These are phyloP conservation scores for Drosophila neotestacea DNA, from an alignment of 2,888 invertebrate genomes.

Conservation along the genomic window DNA sequence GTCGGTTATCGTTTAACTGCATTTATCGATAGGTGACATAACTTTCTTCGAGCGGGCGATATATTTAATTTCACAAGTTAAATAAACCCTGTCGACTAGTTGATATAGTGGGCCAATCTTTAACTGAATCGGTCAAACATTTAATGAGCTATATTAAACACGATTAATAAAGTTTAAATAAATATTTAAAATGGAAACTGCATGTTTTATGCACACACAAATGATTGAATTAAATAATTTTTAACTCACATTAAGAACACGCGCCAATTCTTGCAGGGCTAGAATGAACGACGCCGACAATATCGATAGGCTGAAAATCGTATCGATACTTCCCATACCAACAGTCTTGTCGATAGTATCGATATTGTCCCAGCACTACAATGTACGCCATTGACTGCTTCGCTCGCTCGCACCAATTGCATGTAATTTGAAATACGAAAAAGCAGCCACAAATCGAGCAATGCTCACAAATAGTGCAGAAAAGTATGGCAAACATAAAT, in stretches of 20 bases:
- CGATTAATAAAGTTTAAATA: conserved; percentile 49
- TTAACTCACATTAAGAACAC: no score
- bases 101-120: conserved; percentile 22
- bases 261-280: no score
- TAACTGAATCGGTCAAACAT: conserved; percentile 22
- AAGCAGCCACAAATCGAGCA: conserved; percentile 12
- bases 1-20: conserved; percentile 27
- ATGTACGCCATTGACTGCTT: not conserved
- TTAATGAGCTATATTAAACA: conserved; percentile 38
- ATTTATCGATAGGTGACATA: conserved; percentile 37
- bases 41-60: not conserved
- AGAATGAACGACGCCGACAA: no score
- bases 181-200: conserved; percentile 24
- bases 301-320: no score
- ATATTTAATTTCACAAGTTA: not conserved
- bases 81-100: conserved; percentile 1
- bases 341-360: no score
- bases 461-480: not conserved
- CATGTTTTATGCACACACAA: no score
- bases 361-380: no score
- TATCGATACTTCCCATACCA: no score
- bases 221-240: no score
- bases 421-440: conserved; percentile 34
- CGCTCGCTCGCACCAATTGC: not conserved
- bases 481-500: conserved; percentile 42